Percentiles rank a stretch among this genome's conserved stretches.
Conservation (phyloP, 2,888 invertebrate species). For the Latrodectus hesperus region DNA sequence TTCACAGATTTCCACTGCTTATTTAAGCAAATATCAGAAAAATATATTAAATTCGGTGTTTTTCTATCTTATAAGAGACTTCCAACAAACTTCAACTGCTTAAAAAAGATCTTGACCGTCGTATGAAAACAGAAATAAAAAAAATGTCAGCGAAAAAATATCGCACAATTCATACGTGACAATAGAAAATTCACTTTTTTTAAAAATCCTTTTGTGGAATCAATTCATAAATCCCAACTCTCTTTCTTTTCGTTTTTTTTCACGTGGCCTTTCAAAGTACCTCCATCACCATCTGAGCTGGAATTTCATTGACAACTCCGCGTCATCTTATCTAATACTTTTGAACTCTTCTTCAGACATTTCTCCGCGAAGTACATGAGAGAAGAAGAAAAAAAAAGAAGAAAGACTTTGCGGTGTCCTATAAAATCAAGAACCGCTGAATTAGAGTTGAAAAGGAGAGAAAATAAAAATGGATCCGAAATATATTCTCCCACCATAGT, state of each 20-base stretch:
- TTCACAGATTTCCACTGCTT: too few relatives aligned
- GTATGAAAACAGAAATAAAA: not conserved
- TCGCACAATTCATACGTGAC: not conserved
- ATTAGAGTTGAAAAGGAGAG: slow-evolving; percentile 21
- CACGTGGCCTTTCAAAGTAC: slow-evolving; percentile 7
- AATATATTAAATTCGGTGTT: too few relatives aligned
- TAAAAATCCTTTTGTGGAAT: slow-evolving; percentile 38
- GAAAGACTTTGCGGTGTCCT: slow-evolving; percentile 12
- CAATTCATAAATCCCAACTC: slow-evolving; percentile 50
- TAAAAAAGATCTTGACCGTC: not conserved
- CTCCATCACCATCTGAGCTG: slow-evolving; percentile 25
- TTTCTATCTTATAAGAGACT: too few relatives aligned
- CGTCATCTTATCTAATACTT: slow-evolving; percentile 52
- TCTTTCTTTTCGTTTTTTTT: slow-evolving; percentile 9
- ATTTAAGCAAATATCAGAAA: too few relatives aligned
- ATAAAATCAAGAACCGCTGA: slow-evolving; percentile 18
- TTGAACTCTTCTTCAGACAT: slow-evolving; percentile 40
- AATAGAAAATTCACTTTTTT: slow-evolving; percentile 27
- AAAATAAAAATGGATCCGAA: not conserved
- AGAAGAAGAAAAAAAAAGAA: slow-evolving; percentile 5
- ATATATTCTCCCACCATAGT: not conserved
- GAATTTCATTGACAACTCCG: slow-evolving; percentile 62
- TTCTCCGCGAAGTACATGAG: slow-evolving; percentile 34
- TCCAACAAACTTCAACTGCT: not conserved
- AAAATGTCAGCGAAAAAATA: not conserved